Conservation (phyloP, 2,888 invertebrate species). For the Philereme vetulata region DNA sequence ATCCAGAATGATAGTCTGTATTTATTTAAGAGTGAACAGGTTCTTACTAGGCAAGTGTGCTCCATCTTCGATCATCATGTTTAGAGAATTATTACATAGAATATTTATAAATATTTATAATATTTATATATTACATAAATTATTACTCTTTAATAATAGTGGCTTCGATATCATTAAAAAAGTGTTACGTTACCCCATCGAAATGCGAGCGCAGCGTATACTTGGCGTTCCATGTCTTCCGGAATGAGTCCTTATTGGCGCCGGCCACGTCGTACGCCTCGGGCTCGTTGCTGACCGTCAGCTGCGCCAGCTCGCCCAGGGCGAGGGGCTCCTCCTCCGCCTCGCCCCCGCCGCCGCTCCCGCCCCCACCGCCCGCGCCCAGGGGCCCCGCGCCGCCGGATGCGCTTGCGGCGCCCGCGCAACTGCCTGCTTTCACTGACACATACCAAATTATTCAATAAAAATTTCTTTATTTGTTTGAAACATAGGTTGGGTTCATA, state of each 20-base stretch:
- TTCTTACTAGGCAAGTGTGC: too few species aligned
- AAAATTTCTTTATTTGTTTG: neutral
- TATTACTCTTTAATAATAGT: too few species aligned
- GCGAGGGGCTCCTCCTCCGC: conserved; percentile 91
- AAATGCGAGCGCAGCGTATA: conserved; percentile 98
- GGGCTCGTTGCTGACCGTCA: conserved; percentile 98
- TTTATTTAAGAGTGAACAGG: too few species aligned
- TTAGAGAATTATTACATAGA: too few species aligned
- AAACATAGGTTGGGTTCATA: too few species aligned
- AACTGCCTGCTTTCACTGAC: conserved; percentile 43
- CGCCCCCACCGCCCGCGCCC: conserved; percentile 79
- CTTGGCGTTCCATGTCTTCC: conserved; percentile 98
- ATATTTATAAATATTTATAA: too few species aligned
- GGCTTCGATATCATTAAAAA: conserved; percentile 27
- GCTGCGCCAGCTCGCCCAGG: conserved; percentile 97
- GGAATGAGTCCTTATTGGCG: conserved; percentile 92
- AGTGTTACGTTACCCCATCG: conserved; percentile 85
- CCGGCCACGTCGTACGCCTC: conserved; percentile 94
- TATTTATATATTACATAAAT: too few species aligned
- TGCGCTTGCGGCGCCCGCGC: conserved; percentile 63
- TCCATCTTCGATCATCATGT: too few species aligned
- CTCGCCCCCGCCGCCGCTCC: conserved; percentile 82
- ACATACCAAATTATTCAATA: neutral
- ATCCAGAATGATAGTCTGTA: too few species aligned
- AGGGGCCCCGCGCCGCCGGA: conserved; percentile 22